Evolutionary conservation across 2,797 vertebrate species (phyloP).

Genomic region (Varecia variegata): DNA sequence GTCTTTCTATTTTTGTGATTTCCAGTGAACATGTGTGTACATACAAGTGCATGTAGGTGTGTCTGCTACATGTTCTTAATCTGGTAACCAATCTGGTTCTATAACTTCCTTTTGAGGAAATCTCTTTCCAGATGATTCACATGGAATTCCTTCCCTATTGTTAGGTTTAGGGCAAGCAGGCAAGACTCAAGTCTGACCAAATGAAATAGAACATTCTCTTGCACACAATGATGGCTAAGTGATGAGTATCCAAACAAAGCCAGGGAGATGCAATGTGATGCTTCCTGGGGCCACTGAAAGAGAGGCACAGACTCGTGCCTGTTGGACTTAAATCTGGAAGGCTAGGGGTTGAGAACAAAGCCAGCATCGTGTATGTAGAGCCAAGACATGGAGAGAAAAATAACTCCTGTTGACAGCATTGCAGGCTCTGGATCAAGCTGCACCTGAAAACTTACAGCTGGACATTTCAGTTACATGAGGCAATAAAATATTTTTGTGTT

Average conservation of each 20-base stretch:
- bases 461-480: slow-evolving; percentile 61
- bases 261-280: not conserved
- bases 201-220: not conserved
- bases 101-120: not conserved
- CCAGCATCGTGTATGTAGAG: not conserved
- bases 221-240: not conserved
- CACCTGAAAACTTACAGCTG: slow-evolving; percentile 68
- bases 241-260: not conserved
- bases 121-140: not conserved
- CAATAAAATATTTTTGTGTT: slow-evolving; percentile 56
- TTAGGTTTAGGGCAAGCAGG: not conserved
- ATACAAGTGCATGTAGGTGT: not conserved
- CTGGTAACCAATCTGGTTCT: not conserved
- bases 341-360: not conserved
- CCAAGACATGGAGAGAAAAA: slow-evolving; percentile 35
- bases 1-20: not conserved
- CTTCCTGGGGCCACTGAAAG: slow-evolving; percentile 3
- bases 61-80: not conserved
- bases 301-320: not conserved
- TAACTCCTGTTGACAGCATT: slow-evolving; percentile 55
- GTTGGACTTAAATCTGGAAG: not conserved
- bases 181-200: not conserved
- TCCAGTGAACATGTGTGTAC: not conserved
- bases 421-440: slow-evolving; percentile 34
- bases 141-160: not conserved